Percentiles rank a stretch among this genome's conserved stretches.
Conservation (phyloP, 2,888 invertebrate genomes). For the Panorpa germanica region DNA sequence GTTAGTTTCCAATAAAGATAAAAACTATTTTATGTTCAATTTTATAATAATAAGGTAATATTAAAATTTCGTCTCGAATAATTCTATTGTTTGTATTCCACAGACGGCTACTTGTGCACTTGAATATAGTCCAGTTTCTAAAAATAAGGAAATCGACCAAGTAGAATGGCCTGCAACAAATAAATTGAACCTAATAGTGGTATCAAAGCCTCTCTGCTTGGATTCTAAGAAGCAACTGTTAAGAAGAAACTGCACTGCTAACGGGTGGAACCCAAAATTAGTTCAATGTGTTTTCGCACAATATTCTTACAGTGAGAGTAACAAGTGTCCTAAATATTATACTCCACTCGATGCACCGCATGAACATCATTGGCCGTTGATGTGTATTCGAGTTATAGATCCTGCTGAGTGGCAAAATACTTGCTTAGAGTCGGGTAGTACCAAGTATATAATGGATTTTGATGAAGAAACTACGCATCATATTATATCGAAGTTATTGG, state of each 20-base stretch:
- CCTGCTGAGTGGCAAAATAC: conserved; percentile 16
- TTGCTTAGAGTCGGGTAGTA: conserved; percentile 15
- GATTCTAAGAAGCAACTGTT: conserved; percentile 15
- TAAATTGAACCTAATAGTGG: conserved; percentile 11
- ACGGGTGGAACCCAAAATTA: conserved; percentile 17
- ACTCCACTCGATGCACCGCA: conserved; percentile 9
- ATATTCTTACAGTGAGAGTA: conserved; percentile 10
- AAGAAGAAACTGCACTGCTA: conserved; percentile 16
- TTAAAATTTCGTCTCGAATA: no score
- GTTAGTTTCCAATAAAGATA: no score
- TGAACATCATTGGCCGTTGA: conserved; percentile 12
- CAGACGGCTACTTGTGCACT: background rate
- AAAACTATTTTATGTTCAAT: no score
- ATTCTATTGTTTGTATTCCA: background rate
- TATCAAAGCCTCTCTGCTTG: conserved; percentile 20
- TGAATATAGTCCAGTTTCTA: background rate
- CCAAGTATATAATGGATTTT: conserved; percentile 14
- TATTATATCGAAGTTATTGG: conserved; percentile 18
- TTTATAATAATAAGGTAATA: no score
- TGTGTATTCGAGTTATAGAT: conserved; percentile 20
- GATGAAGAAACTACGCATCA: conserved; percentile 11
- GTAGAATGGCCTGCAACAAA: background rate
- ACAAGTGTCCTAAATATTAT: conserved; percentile 15
- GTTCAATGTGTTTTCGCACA: conserved; percentile 14
- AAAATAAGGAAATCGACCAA: conserved; percentile 1